These are phyloP conservation scores for Lepus oiostolus DNA, from an alignment of 2,797 vertebrate genomes.

Conservation along the genomic window DNA sequence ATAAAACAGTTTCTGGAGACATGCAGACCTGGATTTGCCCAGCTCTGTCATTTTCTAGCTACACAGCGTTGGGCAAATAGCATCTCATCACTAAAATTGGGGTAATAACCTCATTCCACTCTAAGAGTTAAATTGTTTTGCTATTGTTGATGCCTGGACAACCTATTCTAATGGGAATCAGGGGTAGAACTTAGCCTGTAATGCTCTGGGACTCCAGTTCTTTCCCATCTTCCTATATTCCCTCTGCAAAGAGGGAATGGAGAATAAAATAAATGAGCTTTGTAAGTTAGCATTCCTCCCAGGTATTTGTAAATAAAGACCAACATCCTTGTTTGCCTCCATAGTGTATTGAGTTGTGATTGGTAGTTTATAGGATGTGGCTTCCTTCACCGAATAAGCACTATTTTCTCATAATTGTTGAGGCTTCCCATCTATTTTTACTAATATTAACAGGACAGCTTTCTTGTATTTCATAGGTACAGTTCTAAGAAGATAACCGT, in stretches of 20 bases:
- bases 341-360: neutral
- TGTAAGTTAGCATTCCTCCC: neutral
- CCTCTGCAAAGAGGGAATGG: neutral
- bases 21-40: neutral
- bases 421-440: neutral
- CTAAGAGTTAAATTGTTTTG: neutral
- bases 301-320: neutral
- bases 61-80: neutral
- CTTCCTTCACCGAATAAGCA: neutral
- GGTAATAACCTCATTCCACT: neutral
- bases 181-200: neutral
- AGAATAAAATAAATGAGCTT: neutral
- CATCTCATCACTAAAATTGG: neutral
- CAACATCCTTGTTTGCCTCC: neutral
- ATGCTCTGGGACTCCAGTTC: neutral
- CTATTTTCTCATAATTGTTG: neutral
- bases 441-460: too few species aligned
- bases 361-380: too few species aligned
- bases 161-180: neutral
- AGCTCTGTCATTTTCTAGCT: conserved; percentile 2
- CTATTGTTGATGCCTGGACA: neutral
- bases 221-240: neutral
- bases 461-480: too few species aligned
- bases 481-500: too few species aligned
- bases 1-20: neutral